These are phyloP conservation scores for Cynocephalus volans DNA, from an alignment of 2,113 vertebrate species.

Conservation along the genomic window DNA sequence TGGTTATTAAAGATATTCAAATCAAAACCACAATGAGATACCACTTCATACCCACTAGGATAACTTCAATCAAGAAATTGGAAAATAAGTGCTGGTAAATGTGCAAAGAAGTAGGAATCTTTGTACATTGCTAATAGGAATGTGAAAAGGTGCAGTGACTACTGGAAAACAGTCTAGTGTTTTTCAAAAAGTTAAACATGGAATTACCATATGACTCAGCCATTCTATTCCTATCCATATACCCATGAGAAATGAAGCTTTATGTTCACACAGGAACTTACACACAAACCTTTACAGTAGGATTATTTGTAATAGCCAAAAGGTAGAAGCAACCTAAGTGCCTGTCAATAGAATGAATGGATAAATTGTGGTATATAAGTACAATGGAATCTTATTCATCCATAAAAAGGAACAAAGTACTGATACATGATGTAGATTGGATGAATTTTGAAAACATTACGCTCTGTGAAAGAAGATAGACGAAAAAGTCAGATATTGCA, in stretches of 20 bases:
- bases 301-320: background rate
- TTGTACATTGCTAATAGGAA: background rate
- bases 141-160: background rate
- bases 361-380: background rate
- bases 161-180: background rate
- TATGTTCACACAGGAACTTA: background rate
- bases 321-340: background rate
- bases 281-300: background rate
- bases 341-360: background rate
- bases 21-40: background rate
- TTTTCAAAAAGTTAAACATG: background rate
- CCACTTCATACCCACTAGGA: background rate
- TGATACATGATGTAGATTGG: background rate
- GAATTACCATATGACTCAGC: background rate
- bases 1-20: background rate
- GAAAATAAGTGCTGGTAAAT: background rate
- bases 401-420: background rate
- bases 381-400: background rate
- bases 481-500: background rate
- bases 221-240: background rate
- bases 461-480: background rate
- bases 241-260: background rate
- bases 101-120: background rate
- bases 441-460: background rate
- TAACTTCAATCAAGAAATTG: background rate